Evolutionary conservation across 2,113 vertebrate genomes (phyloP), one percentile per base, ranked within the genome.

Genomic region (Chaetodon auriga): DNA sequence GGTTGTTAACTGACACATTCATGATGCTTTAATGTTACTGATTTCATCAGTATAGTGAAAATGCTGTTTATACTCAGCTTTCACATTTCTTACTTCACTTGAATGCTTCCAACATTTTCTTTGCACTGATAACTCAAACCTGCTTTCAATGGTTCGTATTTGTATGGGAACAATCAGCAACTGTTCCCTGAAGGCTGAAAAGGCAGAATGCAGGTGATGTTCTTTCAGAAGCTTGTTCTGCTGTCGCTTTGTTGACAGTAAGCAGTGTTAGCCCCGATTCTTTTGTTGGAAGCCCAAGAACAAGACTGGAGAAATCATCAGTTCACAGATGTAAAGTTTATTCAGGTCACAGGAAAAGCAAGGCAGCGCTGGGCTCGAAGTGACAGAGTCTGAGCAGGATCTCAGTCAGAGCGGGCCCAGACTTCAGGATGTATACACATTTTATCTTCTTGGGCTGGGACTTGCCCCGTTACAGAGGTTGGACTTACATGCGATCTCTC

Each of bases 241-340:
- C 35, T 78, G 53, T 21, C 43, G 49, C 69, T 72, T 81, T 87
- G 81, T 61, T 81, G 78, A 75, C 14, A 51, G 49, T 4, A 1
- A 65, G 58, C 4, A 1, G 12, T 30, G 30, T 30, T 30, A 30
- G 30, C 3, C 30, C 30, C 3, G 30, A 30, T 30, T 30, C 30
- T 30, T 30, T 30, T 30, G 30, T 30, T 30, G 3, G 3, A 1
- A 30, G 30, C 30, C 30, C 30, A 30, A 30, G 30, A 30, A 3
- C 30, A 30, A 30, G 30, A 30, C 30, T 30, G 30, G 30, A 30
- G 30, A 30, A 30, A 3, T 30, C 30, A 2, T 30, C 30, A 30
- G 30, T 30, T 30, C 30, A 30, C 30, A 30, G 30, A 30, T 30
- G 30, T 30, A 30, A 3, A 30, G 3, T 30, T 30, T 30, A 30